Percentiles rank a stretch among this genome's conserved stretches.
These are phyloP conservation scores for Artibeus jamaicensis DNA, from an alignment of 2,797 vertebrate genomes.

Conservation along the genomic window DNA sequence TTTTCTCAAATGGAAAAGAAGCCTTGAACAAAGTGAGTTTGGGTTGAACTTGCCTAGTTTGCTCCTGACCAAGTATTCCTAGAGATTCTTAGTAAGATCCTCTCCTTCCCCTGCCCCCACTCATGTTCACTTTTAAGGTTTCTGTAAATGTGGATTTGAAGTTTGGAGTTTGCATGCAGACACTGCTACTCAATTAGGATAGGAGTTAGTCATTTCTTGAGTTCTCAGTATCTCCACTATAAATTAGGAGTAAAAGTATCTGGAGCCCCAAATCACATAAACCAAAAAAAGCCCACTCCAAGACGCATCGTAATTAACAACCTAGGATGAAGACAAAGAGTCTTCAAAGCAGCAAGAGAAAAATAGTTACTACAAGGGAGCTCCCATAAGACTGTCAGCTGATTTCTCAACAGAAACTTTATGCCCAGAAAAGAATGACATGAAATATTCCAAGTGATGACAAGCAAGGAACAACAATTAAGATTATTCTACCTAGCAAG, in stretches of 20 bases:
- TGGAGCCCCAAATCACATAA: neutral
- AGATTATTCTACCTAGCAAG: neutral
- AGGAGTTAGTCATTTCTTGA: neutral
- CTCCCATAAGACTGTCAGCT: neutral
- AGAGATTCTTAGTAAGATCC: neutral
- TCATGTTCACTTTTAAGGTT: neutral
- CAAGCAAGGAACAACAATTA: neutral
- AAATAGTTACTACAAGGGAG: neutral
- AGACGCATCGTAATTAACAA: neutral
- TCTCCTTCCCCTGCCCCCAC: neutral
- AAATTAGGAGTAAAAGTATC: neutral
- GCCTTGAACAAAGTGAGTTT: neutral
- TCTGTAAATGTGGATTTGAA: neutral
- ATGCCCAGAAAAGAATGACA: neutral
- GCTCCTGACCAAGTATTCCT: neutral
- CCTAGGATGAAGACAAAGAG: neutral
- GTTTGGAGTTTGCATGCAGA: neutral
- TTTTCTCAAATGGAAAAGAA: constrained; percentile 47
- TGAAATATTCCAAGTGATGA: neutral
- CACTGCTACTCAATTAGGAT: accelerated
- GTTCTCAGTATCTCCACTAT: accelerated
- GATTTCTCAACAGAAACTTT: neutral
- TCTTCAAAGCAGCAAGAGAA: neutral
- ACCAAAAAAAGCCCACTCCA: neutral
- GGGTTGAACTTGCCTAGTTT: neutral